Conservation (phyloP, 2,888 invertebrate species). For the Doris montereyensis region DNA sequence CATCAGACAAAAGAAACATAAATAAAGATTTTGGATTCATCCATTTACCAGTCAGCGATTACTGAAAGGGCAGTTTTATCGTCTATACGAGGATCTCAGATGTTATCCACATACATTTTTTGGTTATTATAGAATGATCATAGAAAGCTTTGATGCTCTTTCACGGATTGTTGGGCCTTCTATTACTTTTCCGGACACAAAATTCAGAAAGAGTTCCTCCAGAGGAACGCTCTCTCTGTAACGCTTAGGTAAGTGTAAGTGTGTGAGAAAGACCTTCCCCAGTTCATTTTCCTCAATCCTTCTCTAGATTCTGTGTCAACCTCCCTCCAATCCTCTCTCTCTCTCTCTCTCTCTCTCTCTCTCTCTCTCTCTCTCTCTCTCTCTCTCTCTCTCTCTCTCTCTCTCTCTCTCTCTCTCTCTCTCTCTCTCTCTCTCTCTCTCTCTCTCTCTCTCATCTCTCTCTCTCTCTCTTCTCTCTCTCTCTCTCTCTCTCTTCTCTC, state of each 20-base stretch:
- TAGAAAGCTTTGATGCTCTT: background rate
- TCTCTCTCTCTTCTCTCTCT: background rate
- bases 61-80: background rate
- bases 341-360: conserved; percentile 14
- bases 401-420: conserved; percentile 5
- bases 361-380: conserved; percentile 13
- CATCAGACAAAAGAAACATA: background rate
- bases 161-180: background rate
- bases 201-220: background rate
- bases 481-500: background rate
- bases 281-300: too few relatives aligned
- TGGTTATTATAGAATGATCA: background rate
- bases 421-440: conserved; percentile 10
- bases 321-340: background rate
- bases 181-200: background rate
- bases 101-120: background rate
- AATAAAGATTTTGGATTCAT: background rate
- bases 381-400: conserved; percentile 13
- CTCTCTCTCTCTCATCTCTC: too few relatives aligned
- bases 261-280: background rate
- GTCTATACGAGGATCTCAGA: background rate
- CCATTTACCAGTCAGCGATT: background rate
- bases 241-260: background rate
- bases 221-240: background rate
- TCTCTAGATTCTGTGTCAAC: background rate